Conservation (phyloP, 2,113 vertebrate genomes). For the Corynorhinus townsendii region DNA sequence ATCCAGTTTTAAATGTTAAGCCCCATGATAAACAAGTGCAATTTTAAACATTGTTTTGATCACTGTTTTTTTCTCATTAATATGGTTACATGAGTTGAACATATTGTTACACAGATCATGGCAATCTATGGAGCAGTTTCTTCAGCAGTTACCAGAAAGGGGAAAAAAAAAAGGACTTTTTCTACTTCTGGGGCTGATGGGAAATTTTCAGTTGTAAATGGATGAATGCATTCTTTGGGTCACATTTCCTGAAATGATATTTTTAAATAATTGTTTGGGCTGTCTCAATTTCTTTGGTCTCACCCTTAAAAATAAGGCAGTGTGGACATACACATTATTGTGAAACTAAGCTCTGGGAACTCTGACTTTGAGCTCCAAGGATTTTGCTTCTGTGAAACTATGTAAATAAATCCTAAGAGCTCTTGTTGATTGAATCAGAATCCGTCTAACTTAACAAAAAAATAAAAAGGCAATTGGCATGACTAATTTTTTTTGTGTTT, state of each 20-base stretch:
- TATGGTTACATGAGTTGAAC: not conserved
- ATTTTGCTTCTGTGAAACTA: not conserved
- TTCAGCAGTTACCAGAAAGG: not conserved
- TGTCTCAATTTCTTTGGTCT: not conserved
- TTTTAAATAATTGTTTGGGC: not conserved
- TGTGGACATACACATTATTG: not conserved
- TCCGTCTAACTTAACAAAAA: not conserved
- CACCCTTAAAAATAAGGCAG: not conserved
- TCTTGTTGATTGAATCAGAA: not conserved
- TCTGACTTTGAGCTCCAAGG: not conserved
- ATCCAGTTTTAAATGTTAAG: not conserved
- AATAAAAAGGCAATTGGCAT: not conserved
- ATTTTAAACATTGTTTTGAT: not conserved
- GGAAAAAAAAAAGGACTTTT: not conserved
- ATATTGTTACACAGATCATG: not conserved
- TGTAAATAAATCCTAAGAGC: conserved; percentile 6
- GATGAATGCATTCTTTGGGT: not conserved
- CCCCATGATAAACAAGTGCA: not conserved
- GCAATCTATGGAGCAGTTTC: not conserved
- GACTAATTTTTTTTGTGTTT: not conserved
- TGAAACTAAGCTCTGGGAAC: not conserved
- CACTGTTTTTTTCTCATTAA: not conserved
- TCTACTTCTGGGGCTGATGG: not conserved
- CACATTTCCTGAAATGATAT: not conserved
- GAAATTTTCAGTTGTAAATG: not conserved